A percentile compares a stretch with the other conserved stretches of the same genome.
phyloP scores from a whole-genome alignment of 2,797 vertebrate genomes.

The Sebastes paucispinis region DNA sequence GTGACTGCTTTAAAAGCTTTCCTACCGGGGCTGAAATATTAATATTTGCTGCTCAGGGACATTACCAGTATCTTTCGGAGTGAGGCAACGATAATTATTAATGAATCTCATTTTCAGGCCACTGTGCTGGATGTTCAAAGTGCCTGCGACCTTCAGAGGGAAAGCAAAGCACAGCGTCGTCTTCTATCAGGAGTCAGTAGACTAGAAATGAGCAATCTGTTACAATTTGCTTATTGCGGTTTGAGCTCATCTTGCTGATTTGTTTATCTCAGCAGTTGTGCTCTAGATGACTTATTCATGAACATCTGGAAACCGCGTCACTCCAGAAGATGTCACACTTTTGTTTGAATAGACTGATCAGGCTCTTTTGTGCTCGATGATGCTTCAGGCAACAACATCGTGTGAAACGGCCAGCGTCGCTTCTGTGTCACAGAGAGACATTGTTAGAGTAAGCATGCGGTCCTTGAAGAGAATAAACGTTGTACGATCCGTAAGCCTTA shows the following conservation, averaged over 20 bases:
- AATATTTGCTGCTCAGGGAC: constrained; percentile 70
- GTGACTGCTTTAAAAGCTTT: constrained; percentile 76
- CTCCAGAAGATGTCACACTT: constrained; percentile 23
- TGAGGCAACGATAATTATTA: constrained; percentile 74
- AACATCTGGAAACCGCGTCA: constrained; percentile 28
- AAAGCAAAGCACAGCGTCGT: constrained; percentile 16
- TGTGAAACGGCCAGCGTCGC: constrained; percentile 6
- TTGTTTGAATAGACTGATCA: constrained; percentile 49
- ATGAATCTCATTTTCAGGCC: constrained; percentile 74
- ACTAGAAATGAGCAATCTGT: constrained; percentile 59
- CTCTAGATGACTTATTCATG: constrained; percentile 64
- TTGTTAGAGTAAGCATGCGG: constrained; percentile 17
- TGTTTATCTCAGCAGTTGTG: constrained; percentile 59
- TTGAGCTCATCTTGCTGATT: constrained; percentile 40
- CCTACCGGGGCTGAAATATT: constrained; percentile 74
- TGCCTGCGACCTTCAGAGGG: constrained; percentile 47
- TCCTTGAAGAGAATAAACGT: constrained; percentile 14
- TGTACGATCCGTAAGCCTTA: not conserved
- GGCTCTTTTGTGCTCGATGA: constrained; percentile 10
- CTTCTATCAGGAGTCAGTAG: constrained; percentile 41
- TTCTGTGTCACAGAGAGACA: not conserved
- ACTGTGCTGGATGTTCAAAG: constrained; percentile 68
- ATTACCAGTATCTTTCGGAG: constrained; percentile 62
- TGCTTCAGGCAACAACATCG: constrained; percentile 12
- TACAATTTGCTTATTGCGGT: constrained; percentile 33